These are phyloP conservation scores for Platycnemis pennipes DNA, from an alignment of 2,888 invertebrate species.

Conservation along the genomic window DNA sequence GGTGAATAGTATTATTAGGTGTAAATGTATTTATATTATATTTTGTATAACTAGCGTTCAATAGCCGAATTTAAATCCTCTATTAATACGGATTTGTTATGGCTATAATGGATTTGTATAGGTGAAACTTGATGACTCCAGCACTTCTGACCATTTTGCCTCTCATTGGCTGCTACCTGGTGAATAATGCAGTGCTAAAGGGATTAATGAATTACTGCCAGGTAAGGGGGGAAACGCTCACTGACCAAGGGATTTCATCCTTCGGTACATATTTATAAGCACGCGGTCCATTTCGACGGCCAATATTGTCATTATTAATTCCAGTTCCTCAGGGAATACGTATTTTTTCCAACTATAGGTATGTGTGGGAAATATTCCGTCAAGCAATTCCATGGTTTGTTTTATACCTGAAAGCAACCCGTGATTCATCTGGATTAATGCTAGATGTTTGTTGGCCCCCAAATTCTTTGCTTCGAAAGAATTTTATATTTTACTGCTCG, in stretches of 20 bases:
- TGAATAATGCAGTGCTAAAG: neutral
- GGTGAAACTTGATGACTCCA: too few relatives aligned
- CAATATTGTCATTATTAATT: neutral
- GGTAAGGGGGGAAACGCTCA: neutral
- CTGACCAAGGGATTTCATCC: neutral
- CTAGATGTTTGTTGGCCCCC: too few relatives aligned
- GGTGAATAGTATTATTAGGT: too few relatives aligned
- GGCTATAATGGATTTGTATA: too few relatives aligned
- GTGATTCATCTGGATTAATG: neutral
- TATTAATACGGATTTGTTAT: too few relatives aligned
- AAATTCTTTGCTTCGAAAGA: too few relatives aligned
- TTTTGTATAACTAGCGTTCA: too few relatives aligned
- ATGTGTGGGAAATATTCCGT: neutral
- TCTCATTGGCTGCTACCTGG: neutral
- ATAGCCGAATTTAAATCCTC: too few relatives aligned
- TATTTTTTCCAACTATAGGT: neutral
- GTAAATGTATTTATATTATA: too few relatives aligned
- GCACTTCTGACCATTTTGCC: neutral
- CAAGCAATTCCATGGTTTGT: neutral
- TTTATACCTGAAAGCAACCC: neutral
- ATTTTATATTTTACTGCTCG: neutral
- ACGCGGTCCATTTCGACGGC: neutral
- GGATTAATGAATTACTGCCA: neutral
- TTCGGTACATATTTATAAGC: neutral
- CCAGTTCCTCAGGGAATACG: neutral